Evolutionary conservation across 2,113 vertebrate genomes (phyloP).

Genomic region (Bostrychus sinensis): DNA sequence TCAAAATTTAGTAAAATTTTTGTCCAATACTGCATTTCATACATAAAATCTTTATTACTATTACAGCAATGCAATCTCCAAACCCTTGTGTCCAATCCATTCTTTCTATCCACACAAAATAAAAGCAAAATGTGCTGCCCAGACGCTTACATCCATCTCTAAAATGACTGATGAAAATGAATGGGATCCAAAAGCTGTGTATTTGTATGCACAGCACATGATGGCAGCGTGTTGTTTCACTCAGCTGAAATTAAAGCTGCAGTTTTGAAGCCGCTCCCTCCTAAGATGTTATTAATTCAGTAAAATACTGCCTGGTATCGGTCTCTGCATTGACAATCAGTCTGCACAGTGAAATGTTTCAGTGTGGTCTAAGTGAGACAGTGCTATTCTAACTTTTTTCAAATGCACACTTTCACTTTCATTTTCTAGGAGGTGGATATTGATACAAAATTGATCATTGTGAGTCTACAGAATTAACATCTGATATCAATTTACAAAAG

Average conservation of each 20-base stretch:
- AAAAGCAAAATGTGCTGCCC: neutral
- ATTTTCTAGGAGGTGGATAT: too few species aligned
- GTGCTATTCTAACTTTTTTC: neutral
- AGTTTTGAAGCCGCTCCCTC: neutral
- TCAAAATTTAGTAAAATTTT: too few species aligned
- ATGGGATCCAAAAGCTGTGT: neutral
- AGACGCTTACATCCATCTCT: neutral
- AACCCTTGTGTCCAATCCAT: too few species aligned
- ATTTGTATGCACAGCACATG: neutral
- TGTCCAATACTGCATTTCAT: too few species aligned
- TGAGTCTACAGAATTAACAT: too few species aligned
- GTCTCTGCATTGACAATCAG: conserved; percentile 6
- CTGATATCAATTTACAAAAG: too few species aligned
- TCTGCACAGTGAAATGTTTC: neutral
- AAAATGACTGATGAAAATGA: neutral
- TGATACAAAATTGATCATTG: too few species aligned
- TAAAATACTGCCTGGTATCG: neutral
- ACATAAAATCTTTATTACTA: too few species aligned
- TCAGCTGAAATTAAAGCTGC: neutral
- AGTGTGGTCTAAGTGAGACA: neutral
- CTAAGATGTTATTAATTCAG: neutral
- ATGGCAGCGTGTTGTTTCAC: neutral
- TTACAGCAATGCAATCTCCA: too few species aligned
- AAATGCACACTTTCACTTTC: neutral
- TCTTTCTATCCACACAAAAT: neutral